Percentiles rank a stretch among this genome's conserved stretches.
phyloP scores from a whole-genome alignment of 2,797 vertebrate genomes.

The Sternotherus odoratus region DNA sequence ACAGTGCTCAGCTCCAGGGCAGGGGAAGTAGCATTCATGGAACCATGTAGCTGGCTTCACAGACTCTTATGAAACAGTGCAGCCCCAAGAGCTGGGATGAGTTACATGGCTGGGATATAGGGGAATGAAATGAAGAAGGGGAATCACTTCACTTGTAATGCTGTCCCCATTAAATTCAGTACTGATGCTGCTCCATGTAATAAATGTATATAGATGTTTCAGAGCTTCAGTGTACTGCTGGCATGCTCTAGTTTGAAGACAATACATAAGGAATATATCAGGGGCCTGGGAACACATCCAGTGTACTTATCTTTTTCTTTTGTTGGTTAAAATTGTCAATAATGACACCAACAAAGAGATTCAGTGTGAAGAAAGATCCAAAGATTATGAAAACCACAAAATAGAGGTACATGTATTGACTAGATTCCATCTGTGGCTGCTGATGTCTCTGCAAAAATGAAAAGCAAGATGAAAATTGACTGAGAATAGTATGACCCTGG shows the following conservation, averaged over 20 bases:
- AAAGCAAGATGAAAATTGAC: neutral
- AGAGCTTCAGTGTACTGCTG: neutral
- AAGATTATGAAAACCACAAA: slow-evolving; percentile 84
- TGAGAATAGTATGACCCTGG: fast-evolving
- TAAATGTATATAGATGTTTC: neutral
- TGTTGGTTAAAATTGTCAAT: slow-evolving; percentile 87
- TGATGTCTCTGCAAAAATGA: slow-evolving; percentile 66
- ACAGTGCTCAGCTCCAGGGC: neutral
- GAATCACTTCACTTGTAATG: neutral
- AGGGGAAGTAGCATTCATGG: neutral
- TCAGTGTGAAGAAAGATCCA: slow-evolving; percentile 83
- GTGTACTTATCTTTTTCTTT: slow-evolving; percentile 85
- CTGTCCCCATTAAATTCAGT: neutral
- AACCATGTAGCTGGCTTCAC: neutral
- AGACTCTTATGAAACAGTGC: neutral
- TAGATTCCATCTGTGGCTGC: slow-evolving; percentile 78
- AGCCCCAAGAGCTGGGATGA: neutral
- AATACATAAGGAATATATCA: fast-evolving
- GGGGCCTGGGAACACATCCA: neutral
- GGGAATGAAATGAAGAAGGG: neutral
- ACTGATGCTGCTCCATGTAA: neutral
- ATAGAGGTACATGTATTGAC: slow-evolving; percentile 79
- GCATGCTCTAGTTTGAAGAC: neutral
- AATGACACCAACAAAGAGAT: slow-evolving; percentile 85
- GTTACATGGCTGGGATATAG: neutral